Evolutionary conservation across 2,797 vertebrate species (phyloP), one percentile per base, ranked within the genome.

Genomic region (Phalloptychus januarius): DNA sequence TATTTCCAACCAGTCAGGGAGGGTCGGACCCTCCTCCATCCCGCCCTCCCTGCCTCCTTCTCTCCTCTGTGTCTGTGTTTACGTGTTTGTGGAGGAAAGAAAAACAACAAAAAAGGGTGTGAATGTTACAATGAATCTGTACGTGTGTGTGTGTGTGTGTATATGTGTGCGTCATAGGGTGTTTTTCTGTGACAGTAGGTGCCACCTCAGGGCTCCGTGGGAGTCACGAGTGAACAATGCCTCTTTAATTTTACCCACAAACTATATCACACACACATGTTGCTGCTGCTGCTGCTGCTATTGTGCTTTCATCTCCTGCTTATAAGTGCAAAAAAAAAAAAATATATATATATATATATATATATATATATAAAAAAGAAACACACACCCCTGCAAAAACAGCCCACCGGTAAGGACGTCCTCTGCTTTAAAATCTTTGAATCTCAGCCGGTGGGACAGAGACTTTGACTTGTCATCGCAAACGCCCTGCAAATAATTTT

Each of bases 131-230:
- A 83, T 71, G 72, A 78, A 85, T 63, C 74, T 67, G 80, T 88
- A 44, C 69, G 83, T 82, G 15, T 79, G 89, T 71, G 74, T 52
- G 80, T 50, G 67, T 70, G 79, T 88, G 44, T 67, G 83, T 81
- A 15, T 79, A 88, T 65, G 74, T 90, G 25, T 83, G 73, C 69
- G 89, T 91, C 84, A 69, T 76, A 89, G 86, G 82, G 82, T 92
- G 88, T 93, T 67, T 65, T 40, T 40, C 89, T 93, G 88, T 92
- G 89, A 87, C 83, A 89, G 87, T 93, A 88, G 89, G 91, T 65
- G 88, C 91, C 89, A 91, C 92, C 92, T 95, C 92, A 93, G 91
- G 93, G 89, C 91, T 93, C 90, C 78, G 87, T 83, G 91, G 85
- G 89, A 91, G 89, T 91, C 91, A 76, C 70, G 50, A 85, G 84